These are phyloP conservation scores for Anguilla pacifica DNA, from an alignment of 2,797 vertebrate species.

Conservation along the genomic window DNA sequence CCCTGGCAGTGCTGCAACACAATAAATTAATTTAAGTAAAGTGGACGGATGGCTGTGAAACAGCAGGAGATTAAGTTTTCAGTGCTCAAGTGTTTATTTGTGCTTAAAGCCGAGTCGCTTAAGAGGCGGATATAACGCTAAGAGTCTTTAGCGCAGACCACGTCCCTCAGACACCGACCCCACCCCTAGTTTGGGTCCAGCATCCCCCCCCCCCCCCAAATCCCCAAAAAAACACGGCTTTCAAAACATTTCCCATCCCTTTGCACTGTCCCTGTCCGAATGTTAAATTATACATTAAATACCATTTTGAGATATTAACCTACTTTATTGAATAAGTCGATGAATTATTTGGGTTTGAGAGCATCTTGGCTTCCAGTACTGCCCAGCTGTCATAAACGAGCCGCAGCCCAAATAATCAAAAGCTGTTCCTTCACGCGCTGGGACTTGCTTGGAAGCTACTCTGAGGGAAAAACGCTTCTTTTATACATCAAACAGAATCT, in stretches of 20 bases:
- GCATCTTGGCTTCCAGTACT: constrained; percentile 64
- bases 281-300: constrained; percentile 77
- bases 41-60: constrained; percentile 63
- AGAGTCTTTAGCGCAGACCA: constrained; percentile 42
- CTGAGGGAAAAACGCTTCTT: constrained; percentile 66
- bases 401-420: constrained; percentile 78
- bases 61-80: constrained; percentile 72
- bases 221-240: constrained; percentile 34
- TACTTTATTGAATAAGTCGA: constrained; percentile 72
- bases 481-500: constrained; percentile 70
- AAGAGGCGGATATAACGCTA: constrained; percentile 55
- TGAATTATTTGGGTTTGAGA: constrained; percentile 73
- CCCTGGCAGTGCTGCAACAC: constrained; percentile 65
- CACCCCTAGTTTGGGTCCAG: constrained; percentile 43
- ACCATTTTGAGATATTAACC: constrained; percentile 79
- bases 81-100: constrained; percentile 79
- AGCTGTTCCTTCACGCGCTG: constrained; percentile 57
- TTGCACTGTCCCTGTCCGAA: constrained; percentile 59
- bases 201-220: constrained; percentile 37
- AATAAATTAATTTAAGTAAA: constrained; percentile 50
- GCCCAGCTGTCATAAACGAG: constrained; percentile 74
- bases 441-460: constrained; percentile 62
- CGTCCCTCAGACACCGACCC: constrained; percentile 32
- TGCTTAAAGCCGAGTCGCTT: constrained; percentile 70
- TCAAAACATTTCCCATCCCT: constrained; percentile 68